phyloP scores from a whole-genome alignment of 2,113 vertebrate genomes.

The Erythrolamprus reginae region DNA sequence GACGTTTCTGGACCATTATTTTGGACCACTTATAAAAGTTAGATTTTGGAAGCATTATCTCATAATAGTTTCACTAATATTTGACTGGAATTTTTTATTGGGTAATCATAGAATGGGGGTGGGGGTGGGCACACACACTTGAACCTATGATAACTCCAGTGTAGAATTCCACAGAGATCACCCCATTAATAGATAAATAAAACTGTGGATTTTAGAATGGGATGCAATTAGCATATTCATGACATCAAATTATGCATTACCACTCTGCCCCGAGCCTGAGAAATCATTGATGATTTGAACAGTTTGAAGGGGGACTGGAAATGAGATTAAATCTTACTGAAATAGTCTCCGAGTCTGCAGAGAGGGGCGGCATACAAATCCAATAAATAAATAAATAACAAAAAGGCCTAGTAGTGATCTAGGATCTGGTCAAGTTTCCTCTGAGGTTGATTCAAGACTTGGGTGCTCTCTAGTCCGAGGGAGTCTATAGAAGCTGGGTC shows the following conservation, averaged over 20 bases:
- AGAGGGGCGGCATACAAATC: too few species aligned
- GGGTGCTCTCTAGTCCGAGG: neutral
- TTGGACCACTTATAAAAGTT: neutral
- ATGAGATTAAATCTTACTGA: neutral
- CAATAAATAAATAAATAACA: too few species aligned
- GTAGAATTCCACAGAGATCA: neutral
- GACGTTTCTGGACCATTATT: neutral
- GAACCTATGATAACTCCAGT: neutral
- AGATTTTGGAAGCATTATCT: neutral
- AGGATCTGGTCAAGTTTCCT: neutral
- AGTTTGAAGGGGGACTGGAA: neutral
- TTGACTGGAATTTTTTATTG: neutral
- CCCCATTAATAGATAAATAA: too few species aligned
- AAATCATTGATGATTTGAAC: neutral
- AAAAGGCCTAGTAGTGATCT: neutral
- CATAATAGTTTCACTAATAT: neutral
- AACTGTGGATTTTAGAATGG: neutral
- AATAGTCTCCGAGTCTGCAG: too few species aligned
- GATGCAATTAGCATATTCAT: neutral
- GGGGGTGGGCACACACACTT: neutral
- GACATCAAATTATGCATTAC: neutral
- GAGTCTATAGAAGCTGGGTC: neutral
- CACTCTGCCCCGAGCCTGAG: neutral
- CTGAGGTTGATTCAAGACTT: neutral
- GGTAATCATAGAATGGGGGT: neutral